A percentile compares a stretch with the other conserved stretches of the same genome.
These are phyloP conservation scores for Lipophrys pholis DNA, from an alignment of 2,113 vertebrate genomes.

Conservation along the genomic window DNA sequence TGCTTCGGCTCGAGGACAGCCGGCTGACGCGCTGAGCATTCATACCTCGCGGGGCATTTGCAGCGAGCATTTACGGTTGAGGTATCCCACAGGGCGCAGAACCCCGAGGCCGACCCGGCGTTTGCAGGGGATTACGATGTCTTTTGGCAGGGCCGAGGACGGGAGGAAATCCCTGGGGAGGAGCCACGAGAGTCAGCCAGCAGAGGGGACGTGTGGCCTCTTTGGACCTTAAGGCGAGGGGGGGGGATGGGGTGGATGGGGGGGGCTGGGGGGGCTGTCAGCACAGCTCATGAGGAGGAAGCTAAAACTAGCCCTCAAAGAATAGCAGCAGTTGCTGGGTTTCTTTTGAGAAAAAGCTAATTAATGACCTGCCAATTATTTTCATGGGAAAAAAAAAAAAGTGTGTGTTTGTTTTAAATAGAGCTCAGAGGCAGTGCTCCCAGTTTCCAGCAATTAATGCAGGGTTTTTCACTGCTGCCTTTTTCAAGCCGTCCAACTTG, in stretches of 20 bases:
- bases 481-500: not conserved
- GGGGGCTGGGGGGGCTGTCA: conserved; percentile 13
- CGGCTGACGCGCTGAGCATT: conserved; percentile 23
- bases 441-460: not conserved
- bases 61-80: conserved; percentile 7
- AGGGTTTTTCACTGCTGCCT: not conserved
- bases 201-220: conserved; percentile 8
- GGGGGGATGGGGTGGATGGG: not conserved
- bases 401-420: not conserved
- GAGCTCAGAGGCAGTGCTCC: not conserved
- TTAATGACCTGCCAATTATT: conserved; percentile 1
- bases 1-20: conserved; percentile 24
- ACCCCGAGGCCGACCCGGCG: conserved; percentile 18
- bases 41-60: conserved; percentile 9
- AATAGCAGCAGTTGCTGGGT: not conserved
- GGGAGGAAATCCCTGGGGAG: conserved; percentile 10
- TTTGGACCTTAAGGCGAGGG: conserved; percentile 33
- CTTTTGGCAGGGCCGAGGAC: conserved; percentile 23
- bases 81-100: conserved; percentile 38
- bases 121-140: conserved; percentile 40
- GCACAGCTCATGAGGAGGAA: conserved; percentile 2
- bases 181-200: not conserved
- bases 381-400: not conserved
- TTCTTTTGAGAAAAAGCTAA: not conserved
- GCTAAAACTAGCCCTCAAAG: not conserved